Base-by-base conservation (phyloP, 2,797 vertebrate species). In the Meriones psammophilus region DNA sequence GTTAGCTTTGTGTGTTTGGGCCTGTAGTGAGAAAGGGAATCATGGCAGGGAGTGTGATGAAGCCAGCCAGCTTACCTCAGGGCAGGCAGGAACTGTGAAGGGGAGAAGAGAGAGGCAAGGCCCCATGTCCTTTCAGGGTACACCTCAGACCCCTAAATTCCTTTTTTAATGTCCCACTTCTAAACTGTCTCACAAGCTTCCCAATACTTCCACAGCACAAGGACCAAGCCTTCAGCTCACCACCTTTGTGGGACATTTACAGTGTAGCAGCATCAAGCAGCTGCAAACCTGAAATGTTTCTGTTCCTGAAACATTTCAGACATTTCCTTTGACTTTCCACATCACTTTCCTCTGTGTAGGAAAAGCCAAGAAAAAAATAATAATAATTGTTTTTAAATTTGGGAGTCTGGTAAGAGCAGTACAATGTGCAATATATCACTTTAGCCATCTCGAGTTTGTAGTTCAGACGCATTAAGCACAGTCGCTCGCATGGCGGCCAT, bases 401-500 rank as follows among this genome's bases (percentile, higher is more conserved):
- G 24, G 2, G 36, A 26, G 14, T n/a, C 39, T 62, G 22, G 28
- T 33, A 74, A 84, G 91, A 62, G 8, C 42, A 24, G 30, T 18
- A 4, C 50, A 42, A 20, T 30, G 10, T 60, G 46, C 33, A 28
- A 39, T 91, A 39, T 71, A 58, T 8, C 42, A 39, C 77, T 58
- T 93, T 90, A 20, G n/a, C 30, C 54, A 56, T 33, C 17, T 22
- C 1, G 2, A 42, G 36, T 42, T 42, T 60, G 60, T 13, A 60
- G 36, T 8, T 88, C 10, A 42, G 69, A 33, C 24, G n/a, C 69
- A 36, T 54, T 30, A 13, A 39, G 9, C 14, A 1, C 22, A 26
- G 22, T 62, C 1, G 0, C 30, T 0, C 18, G 6, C 22, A 26
- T 4, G 1, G 22, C 56, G 30, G 24, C 8, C 9, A 8, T 33